phyloP scores from a whole-genome alignment of 2,113 vertebrate genomes.

The Taxidea taxus region DNA sequence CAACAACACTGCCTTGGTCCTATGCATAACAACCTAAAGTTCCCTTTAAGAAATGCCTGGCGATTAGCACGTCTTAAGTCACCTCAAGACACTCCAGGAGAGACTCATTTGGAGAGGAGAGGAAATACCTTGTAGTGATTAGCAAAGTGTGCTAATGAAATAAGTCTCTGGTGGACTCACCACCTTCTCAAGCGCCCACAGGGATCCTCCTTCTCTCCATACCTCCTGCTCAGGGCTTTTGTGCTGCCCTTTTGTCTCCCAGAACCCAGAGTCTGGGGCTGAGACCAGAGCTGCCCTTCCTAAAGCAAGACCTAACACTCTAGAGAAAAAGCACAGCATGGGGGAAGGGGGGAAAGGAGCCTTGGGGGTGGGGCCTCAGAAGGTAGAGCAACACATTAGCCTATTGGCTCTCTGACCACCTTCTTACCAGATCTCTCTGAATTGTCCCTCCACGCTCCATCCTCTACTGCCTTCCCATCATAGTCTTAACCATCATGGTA shows the following conservation, averaged over 20 bases:
- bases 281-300: neutral
- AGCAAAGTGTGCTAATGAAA: neutral
- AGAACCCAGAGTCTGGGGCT: neutral
- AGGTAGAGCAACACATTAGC: neutral
- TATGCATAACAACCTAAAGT: neutral
- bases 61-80: neutral
- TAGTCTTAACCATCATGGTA: neutral
- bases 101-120: neutral
- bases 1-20: neutral
- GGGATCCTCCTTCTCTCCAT: neutral
- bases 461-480: neutral
- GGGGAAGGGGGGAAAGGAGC: fast-evolving
- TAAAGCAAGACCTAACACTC: neutral
- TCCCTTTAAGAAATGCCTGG: neutral
- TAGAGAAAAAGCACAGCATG: neutral
- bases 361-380: neutral
- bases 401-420: neutral
- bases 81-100: neutral
- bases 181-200: too few species aligned
- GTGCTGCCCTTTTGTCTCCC: neutral
- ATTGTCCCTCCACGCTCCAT: neutral
- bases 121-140: neutral
- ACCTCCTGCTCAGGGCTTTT: neutral
- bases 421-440: neutral
- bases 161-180: neutral